A percentile compares a stretch with the other conserved stretches of the same genome.
phyloP scores from a whole-genome alignment of 64 coral and sea anemone genomes.

The Stichodactyla mertensii region DNA sequence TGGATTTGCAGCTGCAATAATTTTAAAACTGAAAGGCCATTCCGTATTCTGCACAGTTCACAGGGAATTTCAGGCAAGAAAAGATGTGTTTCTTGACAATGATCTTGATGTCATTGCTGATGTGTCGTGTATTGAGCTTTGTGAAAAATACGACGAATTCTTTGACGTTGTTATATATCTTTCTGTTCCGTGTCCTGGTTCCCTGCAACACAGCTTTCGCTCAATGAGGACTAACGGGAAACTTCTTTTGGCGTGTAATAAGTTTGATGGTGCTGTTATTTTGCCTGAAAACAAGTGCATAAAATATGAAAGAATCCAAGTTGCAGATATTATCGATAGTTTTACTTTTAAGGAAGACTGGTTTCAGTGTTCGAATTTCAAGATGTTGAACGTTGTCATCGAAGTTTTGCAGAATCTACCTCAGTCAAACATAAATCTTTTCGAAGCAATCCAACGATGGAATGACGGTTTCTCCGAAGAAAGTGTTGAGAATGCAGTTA shows the following conservation, averaged over 20 bases:
- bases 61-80: no score
- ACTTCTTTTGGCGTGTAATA: conserved; percentile 27
- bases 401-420: neutral
- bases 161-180: conserved; percentile 57
- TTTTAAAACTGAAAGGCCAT: no score
- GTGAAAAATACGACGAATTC: neutral
- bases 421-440: neutral
- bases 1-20: no score
- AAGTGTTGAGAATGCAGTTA: neutral
- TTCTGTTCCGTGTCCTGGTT: conserved; percentile 24
- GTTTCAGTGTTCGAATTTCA: neutral
- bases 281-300: conserved; percentile 19
- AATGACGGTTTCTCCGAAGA: neutral
- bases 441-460: neutral
- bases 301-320: conserved; percentile 23
- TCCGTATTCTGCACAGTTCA: no score
- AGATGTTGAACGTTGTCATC: neutral
- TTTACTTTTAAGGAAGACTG: neutral
- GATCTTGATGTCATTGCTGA: conserved; percentile 18
- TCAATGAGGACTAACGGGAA: conserved; percentile 25
- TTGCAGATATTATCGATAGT: neutral
- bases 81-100: conserved; percentile 10
- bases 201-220: conserved; percentile 30
- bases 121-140: neutral
- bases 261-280: conserved; percentile 24